Conservation (phyloP, 2,113 vertebrate genomes). For the Catharus fuscescens region DNA sequence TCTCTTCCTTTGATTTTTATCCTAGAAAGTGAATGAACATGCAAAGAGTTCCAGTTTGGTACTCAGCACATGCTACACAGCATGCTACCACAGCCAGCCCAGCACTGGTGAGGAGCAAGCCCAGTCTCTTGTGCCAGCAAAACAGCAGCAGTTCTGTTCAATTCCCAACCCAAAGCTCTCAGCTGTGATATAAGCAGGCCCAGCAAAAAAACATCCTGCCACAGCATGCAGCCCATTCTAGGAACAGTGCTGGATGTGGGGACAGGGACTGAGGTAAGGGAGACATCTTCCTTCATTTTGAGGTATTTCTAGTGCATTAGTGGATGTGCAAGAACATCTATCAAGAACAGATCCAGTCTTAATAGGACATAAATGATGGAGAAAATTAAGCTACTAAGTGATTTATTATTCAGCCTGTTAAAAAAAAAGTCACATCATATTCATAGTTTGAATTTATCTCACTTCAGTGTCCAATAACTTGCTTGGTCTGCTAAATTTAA, state of each 20-base stretch:
- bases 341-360: not conserved
- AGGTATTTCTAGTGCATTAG: not conserved
- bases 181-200: not conserved
- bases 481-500: not conserved
- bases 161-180: not conserved
- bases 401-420: not conserved
- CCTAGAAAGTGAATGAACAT: not conserved
- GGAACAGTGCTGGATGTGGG: not conserved
- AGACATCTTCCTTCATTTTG: not conserved
- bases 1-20: not conserved
- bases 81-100: not conserved
- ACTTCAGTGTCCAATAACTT: not conserved
- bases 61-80: not conserved
- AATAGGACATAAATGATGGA: not conserved
- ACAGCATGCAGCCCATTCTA: not conserved
- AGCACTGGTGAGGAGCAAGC: fast-evolving
- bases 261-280: not conserved
- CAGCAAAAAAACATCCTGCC: not conserved
- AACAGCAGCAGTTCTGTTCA: not conserved
- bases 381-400: not conserved
- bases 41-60: not conserved
- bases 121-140: not conserved
- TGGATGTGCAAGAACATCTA: not conserved
- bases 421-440: not conserved
- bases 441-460: not conserved